Percentiles rank a stretch among this genome's conserved stretches.
Conservation (phyloP, 2,888 invertebrate genomes). For the Perizoma affinitatum region DNA sequence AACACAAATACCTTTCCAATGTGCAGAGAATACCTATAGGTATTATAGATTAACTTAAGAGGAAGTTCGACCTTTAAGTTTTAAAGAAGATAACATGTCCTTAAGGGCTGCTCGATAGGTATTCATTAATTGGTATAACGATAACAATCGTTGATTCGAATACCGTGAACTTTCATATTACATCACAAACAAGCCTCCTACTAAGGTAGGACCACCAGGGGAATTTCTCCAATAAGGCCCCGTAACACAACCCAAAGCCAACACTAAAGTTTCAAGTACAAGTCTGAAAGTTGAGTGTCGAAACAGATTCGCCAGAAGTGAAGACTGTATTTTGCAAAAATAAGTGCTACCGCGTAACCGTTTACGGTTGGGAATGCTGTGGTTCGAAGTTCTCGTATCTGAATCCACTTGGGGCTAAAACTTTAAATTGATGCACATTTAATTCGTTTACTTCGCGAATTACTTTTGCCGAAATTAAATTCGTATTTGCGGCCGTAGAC, state of each 20-base stretch:
- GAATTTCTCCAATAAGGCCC: slow-evolving; percentile 29
- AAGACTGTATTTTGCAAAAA: slow-evolving; percentile 5
- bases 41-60: slow-evolving; percentile 18
- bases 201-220: slow-evolving; percentile 37
- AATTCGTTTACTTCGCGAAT: slow-evolving; percentile 54
- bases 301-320: slow-evolving; percentile 5
- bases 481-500: slow-evolving; percentile 50
- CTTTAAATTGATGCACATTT: slow-evolving; percentile 67
- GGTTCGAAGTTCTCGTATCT: slow-evolving; percentile 22
- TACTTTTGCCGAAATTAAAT: slow-evolving; percentile 67
- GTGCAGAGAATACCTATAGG: background rate
- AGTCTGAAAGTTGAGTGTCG: background rate
- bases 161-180: slow-evolving; percentile 42
- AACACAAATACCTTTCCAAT: too few relatives aligned
- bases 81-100: slow-evolving; percentile 26
- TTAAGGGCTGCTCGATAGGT: slow-evolving; percentile 35
- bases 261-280: background rate
- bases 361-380: slow-evolving; percentile 10
- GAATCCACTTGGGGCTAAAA: slow-evolving; percentile 46
- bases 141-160: slow-evolving; percentile 36
- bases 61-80: slow-evolving; percentile 20
- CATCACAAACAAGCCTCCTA: slow-evolving; percentile 34
- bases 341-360: background rate
- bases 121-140: slow-evolving; percentile 40
- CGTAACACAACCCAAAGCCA: slow-evolving; percentile 3